Evolutionary conservation across 2,888 invertebrate species (phyloP), one percentile per base, ranked within the genome.

Genomic region (Sminthurides aquaticus): DNA sequence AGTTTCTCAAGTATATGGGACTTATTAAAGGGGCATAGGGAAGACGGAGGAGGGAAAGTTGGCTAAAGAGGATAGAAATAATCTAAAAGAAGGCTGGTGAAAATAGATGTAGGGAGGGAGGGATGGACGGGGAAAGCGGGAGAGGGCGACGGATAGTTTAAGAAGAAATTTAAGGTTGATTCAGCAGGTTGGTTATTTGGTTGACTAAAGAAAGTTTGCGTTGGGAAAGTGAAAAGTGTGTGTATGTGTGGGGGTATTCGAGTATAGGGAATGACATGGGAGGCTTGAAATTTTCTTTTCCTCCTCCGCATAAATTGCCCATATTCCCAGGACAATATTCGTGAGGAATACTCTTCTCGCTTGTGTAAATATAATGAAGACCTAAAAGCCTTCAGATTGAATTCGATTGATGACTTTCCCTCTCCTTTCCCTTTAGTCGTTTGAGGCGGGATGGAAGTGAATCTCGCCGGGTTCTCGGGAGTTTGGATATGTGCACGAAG

Each of bases 341-440:
- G 60, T 59, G 59, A 64, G 60, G 60, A 60, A 56, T 60, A 64
- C 57, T 66, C 56, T 61, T 64, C 60, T 63, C 66, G 65, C 73
- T 73, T 73, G 71, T 71, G 73, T 71, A 71, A 73, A 73, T 73
- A 73, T 73, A 73, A 73, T 73, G 73, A 73, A 73, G 70, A 70
- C 71, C 70, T 73, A 73, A 71, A 71, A 71, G 69, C 71, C 68
- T 68, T 61, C 65, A 69, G 69, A 69, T 69, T 72, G 72, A 69
- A 72, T 72, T 71, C 72, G 69, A 72, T 72, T 72, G 71, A 72
- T 71, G 61, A 58, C 55, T 60, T 57, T 28, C 55, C 60, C 34
- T 57, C 27, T 28, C 27, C 57, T 28, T 57, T 20, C 5, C 55
- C 55, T 55, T 55, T 22, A 18, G 24, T 55, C n/a, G 15, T 43